Base-by-base conservation (phyloP, 2,113 vertebrate species). In the Tiliqua scincoides region DNA sequence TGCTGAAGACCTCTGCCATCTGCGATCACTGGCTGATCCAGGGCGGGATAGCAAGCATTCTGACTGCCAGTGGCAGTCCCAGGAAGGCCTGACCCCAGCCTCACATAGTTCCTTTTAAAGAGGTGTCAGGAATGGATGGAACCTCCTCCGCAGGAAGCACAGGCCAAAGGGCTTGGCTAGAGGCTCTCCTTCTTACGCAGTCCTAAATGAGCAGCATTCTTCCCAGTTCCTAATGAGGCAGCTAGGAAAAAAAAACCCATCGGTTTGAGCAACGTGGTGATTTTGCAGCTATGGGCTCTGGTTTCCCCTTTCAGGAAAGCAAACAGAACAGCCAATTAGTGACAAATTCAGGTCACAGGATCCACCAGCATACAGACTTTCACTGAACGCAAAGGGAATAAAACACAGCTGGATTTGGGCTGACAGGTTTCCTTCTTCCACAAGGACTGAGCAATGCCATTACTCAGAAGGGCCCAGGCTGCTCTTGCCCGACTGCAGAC, bases 231-330 rank as follows among this genome's bases (percentile, higher is more conserved):
- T 82, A 21, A n/a, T 15, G 20, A 68, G 20, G 20, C 15, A 15
- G 52, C 6, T 35, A 54, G 59, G n/a, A 6, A 12, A 3, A 17
- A 79, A 70, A 76, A 1, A 79, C 11, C 21, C 52, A 2, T 0
- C 82, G 0, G 0, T 54, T 76, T 20, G 15, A 11, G 25, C 0
- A 81, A 78, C 77, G 14, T 4, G 21, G 32, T 32, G 17, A 17
- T 35, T 5, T 35, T 35, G 6, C 35, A 80, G 43, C 2, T 76
- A 23, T 14, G 12, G 8, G 1, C 62, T 63, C 40, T 89, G 20
- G 0, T 18, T 67, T 37, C 52, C 40, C 12, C 70, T 79, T 61
- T 72, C 0, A 81, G 23, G 54, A 10, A 81, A 71, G 6, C 3
- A 18, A n/a, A 1, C 43, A 70, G 68, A 70, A n/a, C 68, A 70